Conservation (phyloP, 35 echinoderm and acorn worm genomes). For the Ophiothrix spiculata region DNA sequence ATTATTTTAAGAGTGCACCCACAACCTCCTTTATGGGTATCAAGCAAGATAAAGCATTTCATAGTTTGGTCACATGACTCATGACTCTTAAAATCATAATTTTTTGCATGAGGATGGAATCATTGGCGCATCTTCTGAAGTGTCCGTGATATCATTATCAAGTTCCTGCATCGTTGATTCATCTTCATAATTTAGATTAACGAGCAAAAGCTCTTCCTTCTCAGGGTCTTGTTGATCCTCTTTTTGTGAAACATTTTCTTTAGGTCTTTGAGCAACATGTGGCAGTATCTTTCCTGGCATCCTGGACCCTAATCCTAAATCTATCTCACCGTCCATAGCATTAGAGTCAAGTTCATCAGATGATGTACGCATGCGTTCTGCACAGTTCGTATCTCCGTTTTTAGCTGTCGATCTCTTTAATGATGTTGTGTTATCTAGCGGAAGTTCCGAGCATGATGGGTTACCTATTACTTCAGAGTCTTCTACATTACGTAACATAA, state of each 20-base stretch:
- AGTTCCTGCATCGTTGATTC: slow-evolving; percentile 18
- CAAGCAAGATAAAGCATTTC: not conserved
- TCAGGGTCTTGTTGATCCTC: slow-evolving; percentile 20
- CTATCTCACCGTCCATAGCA: not conserved
- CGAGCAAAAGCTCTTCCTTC: not conserved
- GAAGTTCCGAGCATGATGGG: slow-evolving; percentile 9
- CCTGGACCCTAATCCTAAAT: not conserved
- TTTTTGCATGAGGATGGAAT: not conserved
- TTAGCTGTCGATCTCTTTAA: slow-evolving; percentile 21
- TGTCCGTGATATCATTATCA: slow-evolving; percentile 21
- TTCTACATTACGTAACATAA: slow-evolving; percentile 40
- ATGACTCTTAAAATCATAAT: not conserved
- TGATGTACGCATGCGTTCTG: not conserved
- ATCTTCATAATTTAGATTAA: not conserved
- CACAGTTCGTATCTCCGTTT: not conserved
- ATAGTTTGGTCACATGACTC: not conserved
- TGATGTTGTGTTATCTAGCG: not conserved
- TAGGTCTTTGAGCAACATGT: not conserved
- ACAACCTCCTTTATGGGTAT: not conserved
- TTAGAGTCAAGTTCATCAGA: not conserved
- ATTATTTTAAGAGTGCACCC: too few species aligned
- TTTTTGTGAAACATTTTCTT: slow-evolving; percentile 14
- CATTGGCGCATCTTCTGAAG: slow-evolving; percentile 35
- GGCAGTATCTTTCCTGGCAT: not conserved
- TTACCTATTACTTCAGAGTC: slow-evolving; percentile 48